Base-by-base conservation (phyloP, 2,797 vertebrate genomes). In the Fistularia commersonii region DNA sequence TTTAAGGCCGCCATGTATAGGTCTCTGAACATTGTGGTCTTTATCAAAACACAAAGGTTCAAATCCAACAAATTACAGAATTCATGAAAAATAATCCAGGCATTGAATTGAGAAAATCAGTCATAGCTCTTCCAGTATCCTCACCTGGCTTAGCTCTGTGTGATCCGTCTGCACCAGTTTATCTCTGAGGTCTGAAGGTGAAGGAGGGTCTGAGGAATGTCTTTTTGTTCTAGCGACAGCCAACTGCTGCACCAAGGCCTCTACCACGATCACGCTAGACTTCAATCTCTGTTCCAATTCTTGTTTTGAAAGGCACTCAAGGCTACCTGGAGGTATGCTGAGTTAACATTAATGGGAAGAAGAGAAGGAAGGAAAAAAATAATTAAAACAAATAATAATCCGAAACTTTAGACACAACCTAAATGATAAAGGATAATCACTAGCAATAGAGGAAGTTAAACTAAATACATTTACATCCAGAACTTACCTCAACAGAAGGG, bases 211-310 rank as follows among this genome's bases (percentile, higher is more conserved):
- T 3, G 74, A 32, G 11, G 9, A 13, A 0, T 1, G 9, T 36
- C 38, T 15, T 6, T 62, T 83, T 34, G 32, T 63, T 42, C 88
- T 61, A 42, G 87, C 89, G 73, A 85, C 84, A 32, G 76, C 44
- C 51, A 96, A 72, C 79, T 95, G 94, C 62, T 84, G 87, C 1
- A 90, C 88, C 14, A 98, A 90, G 34, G 88, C 90, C 72, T 98
- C 93, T 10, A 94, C 87, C 87, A 97, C 90, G 75, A 93, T 88
- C 51, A 95, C 91, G 47, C 89, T 89, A 14, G 90, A 93, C 73
- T 87, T 87, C 64, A 98, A 72, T 33, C 92, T 88, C 72, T 88
- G 89, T 73, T 96, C 93, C 60, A 98, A 78, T 71, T 96, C 94
- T 5, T 71, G 70, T 58, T 88, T 90, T 0, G 92, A 81, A 32